Conservation (phyloP, 2,888 invertebrate species). For the Scaeva pyrastri region DNA sequence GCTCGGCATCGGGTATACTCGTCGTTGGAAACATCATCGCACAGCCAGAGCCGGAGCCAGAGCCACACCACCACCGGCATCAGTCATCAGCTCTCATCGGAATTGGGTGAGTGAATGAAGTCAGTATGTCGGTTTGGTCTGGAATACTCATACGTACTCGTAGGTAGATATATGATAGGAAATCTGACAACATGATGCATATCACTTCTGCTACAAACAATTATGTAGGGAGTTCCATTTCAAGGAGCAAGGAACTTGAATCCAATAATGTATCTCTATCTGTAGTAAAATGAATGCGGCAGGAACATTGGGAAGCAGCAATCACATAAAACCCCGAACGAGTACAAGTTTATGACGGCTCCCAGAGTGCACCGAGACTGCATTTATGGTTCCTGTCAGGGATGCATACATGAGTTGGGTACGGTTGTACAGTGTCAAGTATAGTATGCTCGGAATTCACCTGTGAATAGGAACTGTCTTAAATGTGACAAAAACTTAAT, state of each 20-base stretch:
- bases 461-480: slow-evolving; percentile 57
- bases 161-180: too few relatives aligned
- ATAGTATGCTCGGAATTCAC: slow-evolving; percentile 30
- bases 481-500: slow-evolving; percentile 57
- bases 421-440: too few relatives aligned
- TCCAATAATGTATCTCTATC: not conserved
- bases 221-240: slow-evolving; percentile 10
- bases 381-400: slow-evolving; percentile 7
- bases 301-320: slow-evolving; percentile 51
- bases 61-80: not conserved
- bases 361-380: slow-evolving; percentile 44
- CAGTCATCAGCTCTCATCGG: slow-evolving; percentile 36
- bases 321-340: slow-evolving; percentile 50
- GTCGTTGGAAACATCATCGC: slow-evolving; percentile 24
- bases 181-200: slow-evolving; percentile 46
- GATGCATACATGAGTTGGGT: too few relatives aligned
- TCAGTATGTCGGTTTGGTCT: slow-evolving; percentile 59
- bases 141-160: too few relatives aligned
- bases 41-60: not conserved
- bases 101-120: slow-evolving; percentile 70
- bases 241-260: not conserved
- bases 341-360: slow-evolving; percentile 53
- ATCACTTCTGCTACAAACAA: slow-evolving; percentile 57
- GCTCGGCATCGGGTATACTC: slow-evolving; percentile 4
- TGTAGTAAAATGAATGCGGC: slow-evolving; percentile 51